Base-by-base conservation (phyloP, 2,797 vertebrate species). In the Rhodeus uyekii region DNA sequence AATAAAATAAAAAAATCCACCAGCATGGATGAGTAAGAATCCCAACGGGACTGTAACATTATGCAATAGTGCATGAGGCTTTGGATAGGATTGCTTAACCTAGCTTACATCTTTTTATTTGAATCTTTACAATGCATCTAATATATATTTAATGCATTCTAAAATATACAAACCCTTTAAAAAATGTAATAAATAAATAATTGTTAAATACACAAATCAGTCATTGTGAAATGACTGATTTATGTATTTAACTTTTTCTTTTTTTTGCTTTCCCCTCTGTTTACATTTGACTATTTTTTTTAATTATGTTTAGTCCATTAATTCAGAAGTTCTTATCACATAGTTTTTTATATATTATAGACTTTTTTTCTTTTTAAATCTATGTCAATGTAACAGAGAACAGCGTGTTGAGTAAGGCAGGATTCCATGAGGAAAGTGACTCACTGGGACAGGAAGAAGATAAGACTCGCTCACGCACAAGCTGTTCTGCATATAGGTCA, bases 361-460 rank as follows among this genome's bases (percentile, higher is more conserved):
- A n/a, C n/a, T 46, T 46, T 46, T 18, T 44, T 13, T 18, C 0
- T 50, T 48, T 50, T 22, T n/a, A 22, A 22, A 58, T 44, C 27
- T 27, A 27, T 24, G 18, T 0, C n/a, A 34, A 44, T 69, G 77
- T 42, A 22, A 24, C 39, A 80, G 32, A 74, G 82, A 24, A 29
- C 29, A 73, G 19, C 38, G 18, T 29, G 39, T 65, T 67, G 80
- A 46, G 73, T 42, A 53, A 50, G 48, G 64, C 38, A 5, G 29
- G 39, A 69, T 46, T 71, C 32, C 55, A 48, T 38, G 18, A 82
- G 38, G 27, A 65, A 75, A 68, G 73, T 76, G 80, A 76, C 78
- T 80, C 78, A 80, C 29, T 73, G 78, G 68, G 68, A 73, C 68
- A 73, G 55, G 68, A 73, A 80, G 78, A 63, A 4, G 32, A 73